phyloP scores from a whole-genome alignment of 2,797 vertebrate genomes.

The Podarcis lilfordi region DNA sequence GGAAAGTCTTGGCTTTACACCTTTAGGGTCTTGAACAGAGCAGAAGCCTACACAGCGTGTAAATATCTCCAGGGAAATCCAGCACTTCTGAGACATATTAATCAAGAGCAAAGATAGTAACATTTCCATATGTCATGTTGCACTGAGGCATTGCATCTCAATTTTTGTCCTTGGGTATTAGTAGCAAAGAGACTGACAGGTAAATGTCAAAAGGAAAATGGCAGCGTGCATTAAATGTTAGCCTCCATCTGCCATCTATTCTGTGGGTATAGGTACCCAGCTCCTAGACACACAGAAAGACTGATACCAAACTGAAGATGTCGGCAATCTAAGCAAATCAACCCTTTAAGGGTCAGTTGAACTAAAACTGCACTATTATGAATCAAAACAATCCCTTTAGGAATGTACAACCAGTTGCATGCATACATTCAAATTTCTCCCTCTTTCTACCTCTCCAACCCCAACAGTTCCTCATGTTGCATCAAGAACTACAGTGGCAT shows the following conservation, averaged over 20 bases:
- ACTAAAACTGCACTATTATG: neutral
- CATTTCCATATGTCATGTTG: conserved; percentile 25
- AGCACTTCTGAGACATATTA: conserved; percentile 33
- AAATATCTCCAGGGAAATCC: conserved; percentile 24
- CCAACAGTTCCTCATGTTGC: neutral
- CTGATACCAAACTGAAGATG: neutral
- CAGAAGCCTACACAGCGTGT: rapidly evolving
- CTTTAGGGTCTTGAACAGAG: neutral
- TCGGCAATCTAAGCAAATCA: neutral
- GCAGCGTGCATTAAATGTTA: neutral
- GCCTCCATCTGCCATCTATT: neutral
- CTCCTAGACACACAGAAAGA: neutral
- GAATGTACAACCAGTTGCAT: neutral
- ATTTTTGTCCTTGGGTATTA: conserved; percentile 31
- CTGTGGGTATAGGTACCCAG: neutral
- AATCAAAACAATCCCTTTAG: neutral
- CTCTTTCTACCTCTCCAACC: neutral
- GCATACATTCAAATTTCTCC: neutral
- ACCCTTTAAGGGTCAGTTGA: neutral
- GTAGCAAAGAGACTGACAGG: conserved; percentile 25
- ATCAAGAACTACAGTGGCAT: neutral
- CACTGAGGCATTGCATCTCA: conserved; percentile 31
- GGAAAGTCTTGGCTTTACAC: neutral
- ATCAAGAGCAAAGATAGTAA: conserved; percentile 43
- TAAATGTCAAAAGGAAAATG: conserved; percentile 21